Base-by-base conservation (phyloP, 1,140 invertebrate species). In the Halyomorpha halys region DNA sequence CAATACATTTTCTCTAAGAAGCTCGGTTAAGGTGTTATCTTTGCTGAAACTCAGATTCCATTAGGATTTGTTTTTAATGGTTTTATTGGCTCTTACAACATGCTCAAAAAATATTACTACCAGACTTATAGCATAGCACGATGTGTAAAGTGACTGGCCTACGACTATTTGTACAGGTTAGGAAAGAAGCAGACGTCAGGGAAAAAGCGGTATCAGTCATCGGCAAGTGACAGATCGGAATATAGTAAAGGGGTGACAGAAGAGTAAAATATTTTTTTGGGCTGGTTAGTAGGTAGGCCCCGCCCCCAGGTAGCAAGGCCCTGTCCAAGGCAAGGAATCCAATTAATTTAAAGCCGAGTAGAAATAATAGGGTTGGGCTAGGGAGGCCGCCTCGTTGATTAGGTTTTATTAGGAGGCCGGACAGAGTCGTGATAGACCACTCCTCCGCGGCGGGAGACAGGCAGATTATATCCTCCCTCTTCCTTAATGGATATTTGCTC, bases 261-360 rank as follows among this genome's bases (percentile, higher is more conserved):
- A 49, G 47, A 21, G 47, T 19, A 49, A 49, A 49, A 49, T 18
- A 49, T 18, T 49, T 18, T 19, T 49, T 21, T 21, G n/a, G n/a
- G n/a, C 47, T 39, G 34, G 34, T 39, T 39, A 39, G 34, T 39
- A 39, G 53, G 15, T 23, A 23, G 11, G 27, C 59, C 30, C 39
- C 39, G 39, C 44, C 53, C 65, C 45, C 44, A 45, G 47, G 47
- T 49, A 49, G 47, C 47, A 49, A 18, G 47, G 47, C 47, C 47
- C 47, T 49, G 47, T 49, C 47, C 47, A 49, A 21, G 21, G 47
- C 34, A 34, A 56, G 59, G 62, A 66, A 66, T 66, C 67, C 65
- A 68, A 68, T 68, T 68, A 68, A 68, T 68, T 59, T 64, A 66
- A 68, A 66, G 61, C 64, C 64, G 47, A 44, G 51, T 66, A 65